Evolutionary conservation across 2,888 invertebrate genomes (phyloP).

Genomic region (Dryomyza anilis): DNA sequence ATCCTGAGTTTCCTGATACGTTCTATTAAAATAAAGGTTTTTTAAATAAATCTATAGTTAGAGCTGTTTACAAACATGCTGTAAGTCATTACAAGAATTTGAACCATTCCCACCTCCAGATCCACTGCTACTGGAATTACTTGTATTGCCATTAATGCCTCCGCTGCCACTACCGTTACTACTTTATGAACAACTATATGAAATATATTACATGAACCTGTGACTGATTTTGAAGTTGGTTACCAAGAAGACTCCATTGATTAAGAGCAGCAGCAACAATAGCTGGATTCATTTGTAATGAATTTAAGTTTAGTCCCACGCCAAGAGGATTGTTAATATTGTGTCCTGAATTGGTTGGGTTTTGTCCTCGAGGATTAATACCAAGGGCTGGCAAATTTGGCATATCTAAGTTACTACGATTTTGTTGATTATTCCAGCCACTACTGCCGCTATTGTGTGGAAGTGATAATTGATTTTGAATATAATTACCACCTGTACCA

Average conservation of each 20-base stretch:
- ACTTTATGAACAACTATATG: not conserved
- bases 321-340: constrained; percentile 65
- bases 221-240: constrained; percentile 67
- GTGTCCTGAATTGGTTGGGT: constrained; percentile 64
- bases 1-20: constrained; percentile 30
- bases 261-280: constrained; percentile 86
- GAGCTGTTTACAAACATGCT: constrained; percentile 38
- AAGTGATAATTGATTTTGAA: constrained; percentile 5
- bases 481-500: constrained; percentile 30
- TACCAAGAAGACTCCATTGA: constrained; percentile 77
- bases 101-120: constrained; percentile 39
- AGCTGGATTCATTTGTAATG: constrained; percentile 83
- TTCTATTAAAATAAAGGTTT: not conserved
- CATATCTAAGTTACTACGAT: constrained; percentile 76
- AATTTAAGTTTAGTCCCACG: constrained; percentile 73
- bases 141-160: constrained; percentile 42
- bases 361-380: constrained; percentile 68
- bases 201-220: constrained; percentile 52
- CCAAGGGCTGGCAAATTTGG: constrained; percentile 87
- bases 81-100: constrained; percentile 42
- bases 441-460: constrained; percentile 43
- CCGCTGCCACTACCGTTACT: constrained; percentile 50
- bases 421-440: constrained; percentile 53
- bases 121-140: constrained; percentile 45
- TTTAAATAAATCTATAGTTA: not conserved